Conservation (phyloP, 2,888 invertebrate genomes). For the Clitarchus hookeri region DNA sequence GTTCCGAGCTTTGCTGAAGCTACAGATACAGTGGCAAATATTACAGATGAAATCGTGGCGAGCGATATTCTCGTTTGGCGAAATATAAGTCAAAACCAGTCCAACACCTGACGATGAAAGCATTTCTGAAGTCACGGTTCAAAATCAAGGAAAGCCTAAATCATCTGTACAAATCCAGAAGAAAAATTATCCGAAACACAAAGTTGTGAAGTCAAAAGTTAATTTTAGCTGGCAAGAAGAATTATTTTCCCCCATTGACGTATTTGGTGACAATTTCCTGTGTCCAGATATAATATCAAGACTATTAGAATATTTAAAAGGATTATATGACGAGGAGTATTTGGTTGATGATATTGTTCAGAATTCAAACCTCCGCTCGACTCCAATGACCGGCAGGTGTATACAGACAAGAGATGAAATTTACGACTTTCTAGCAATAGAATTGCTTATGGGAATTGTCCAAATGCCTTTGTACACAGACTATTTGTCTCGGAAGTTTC, state of each 20-base stretch:
- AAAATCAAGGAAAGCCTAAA: not conserved
- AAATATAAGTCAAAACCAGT: no score
- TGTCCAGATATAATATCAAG: not conserved
- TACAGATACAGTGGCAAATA: no score
- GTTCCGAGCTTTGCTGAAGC: not conserved
- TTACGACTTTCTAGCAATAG: not conserved
- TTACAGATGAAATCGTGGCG: no score
- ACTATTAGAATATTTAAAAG: constrained; percentile 18
- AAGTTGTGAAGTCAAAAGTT: not conserved
- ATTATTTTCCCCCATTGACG: not conserved
- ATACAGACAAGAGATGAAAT: constrained; percentile 24
- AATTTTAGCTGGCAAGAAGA: not conserved
- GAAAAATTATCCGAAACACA: not conserved
- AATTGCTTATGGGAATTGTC: not conserved
- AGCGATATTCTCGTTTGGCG: no score
- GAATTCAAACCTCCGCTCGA: not conserved
- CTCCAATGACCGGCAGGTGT: not conserved
- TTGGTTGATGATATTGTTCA: not conserved
- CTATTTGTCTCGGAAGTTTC: not conserved
- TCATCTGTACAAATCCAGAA: not conserved
- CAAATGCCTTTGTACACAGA: constrained; percentile 18
- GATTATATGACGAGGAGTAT: not conserved
- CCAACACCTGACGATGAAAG: no score
- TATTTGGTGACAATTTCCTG: not conserved
- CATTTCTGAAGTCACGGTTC: not conserved